Base-by-base conservation (phyloP, 2,888 invertebrate species). In the Parnassius apollo region DNA sequence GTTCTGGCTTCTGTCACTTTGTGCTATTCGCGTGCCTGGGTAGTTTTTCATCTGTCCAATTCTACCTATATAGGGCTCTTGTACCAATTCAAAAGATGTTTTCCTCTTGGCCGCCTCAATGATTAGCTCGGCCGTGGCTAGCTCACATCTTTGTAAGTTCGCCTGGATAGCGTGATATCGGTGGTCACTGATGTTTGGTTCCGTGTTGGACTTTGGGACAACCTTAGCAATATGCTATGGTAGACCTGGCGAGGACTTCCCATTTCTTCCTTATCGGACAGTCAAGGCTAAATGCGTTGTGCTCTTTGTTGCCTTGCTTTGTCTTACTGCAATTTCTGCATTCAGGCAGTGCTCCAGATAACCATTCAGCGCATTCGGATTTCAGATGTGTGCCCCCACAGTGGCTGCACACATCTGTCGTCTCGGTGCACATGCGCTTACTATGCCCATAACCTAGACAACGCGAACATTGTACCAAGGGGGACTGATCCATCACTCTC, bases 1-100 rank as follows among this genome's bases (percentile, higher is more conserved):
- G 18, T 18, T 18, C 18, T 18, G 18, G 3, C 8, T 46, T n/a
- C 48, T 56, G 10, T 12, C 46, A 4, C 8, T 3, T 45, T 67
- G 67, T 0, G 64, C 35, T 7, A 66, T 56, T 42, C 58, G 44
- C 8, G 25, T 10, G 10, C 64, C 62, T 0, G 42, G 51, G 9
- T 56, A 49, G 1, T 11, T 9, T 10, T n/a, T 57, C 13, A 66
- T 3, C n/a, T 57, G 13, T 10, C 59, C 63, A 2, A 46, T 12
- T 9, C 45, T 35, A 1, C 64, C 64, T 45, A 61, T 48, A 22
- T 66, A 64, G 2, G 66, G 66, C 57, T 66, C 62, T n/a, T 63
- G 63, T 7, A 66, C 10, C 2, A 66, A 13, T 4, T 59, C 64
- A 0, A 63, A 13, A n/a, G 3, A n/a, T 49, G 49, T n/a, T 2